Conservation (phyloP, 2,888 invertebrate genomes). For the Meliscaeva auricollis region DNA sequence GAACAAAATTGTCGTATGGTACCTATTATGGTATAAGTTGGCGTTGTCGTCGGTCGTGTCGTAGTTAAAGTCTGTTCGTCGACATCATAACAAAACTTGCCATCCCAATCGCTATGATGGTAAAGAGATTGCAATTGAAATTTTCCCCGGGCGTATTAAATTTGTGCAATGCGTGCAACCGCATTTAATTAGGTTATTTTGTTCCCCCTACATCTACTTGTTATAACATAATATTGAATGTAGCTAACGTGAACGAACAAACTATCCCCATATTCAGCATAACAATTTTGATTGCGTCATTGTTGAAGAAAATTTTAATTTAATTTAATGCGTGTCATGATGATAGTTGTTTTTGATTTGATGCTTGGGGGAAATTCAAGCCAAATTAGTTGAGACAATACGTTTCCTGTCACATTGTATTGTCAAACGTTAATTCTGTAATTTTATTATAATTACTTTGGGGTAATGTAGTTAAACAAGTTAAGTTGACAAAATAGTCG, state of each 20-base stretch:
- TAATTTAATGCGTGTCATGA: constrained; percentile 16
- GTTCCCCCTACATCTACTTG: constrained; percentile 34
- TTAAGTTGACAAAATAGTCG: too few species aligned
- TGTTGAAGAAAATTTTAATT: constrained; percentile 57
- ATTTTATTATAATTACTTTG: not conserved
- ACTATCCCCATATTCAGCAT: constrained; percentile 20
- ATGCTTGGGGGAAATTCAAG: not conserved
- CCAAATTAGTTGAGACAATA: not conserved
- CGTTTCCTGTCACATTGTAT: not conserved
- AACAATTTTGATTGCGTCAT: constrained; percentile 60
- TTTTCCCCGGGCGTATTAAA: constrained; percentile 59
- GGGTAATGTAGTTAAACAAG: not conserved
- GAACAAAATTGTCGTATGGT: not conserved
- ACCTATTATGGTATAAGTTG: too few species aligned
- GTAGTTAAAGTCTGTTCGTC: not conserved
- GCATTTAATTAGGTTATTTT: constrained; percentile 55
- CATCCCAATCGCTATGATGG: too few species aligned
- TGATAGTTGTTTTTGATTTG: constrained; percentile 3
- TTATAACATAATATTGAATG: constrained; percentile 39
- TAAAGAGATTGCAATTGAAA: constrained; percentile 64
- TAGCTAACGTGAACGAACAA: constrained; percentile 12
- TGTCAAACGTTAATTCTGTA: not conserved
- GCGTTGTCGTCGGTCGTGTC: not conserved
- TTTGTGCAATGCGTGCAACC: constrained; percentile 66
- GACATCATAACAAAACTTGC: constrained; percentile 20